Base-by-base conservation (phyloP, 2,797 vertebrate genomes). In the Masticophis lateralis region DNA sequence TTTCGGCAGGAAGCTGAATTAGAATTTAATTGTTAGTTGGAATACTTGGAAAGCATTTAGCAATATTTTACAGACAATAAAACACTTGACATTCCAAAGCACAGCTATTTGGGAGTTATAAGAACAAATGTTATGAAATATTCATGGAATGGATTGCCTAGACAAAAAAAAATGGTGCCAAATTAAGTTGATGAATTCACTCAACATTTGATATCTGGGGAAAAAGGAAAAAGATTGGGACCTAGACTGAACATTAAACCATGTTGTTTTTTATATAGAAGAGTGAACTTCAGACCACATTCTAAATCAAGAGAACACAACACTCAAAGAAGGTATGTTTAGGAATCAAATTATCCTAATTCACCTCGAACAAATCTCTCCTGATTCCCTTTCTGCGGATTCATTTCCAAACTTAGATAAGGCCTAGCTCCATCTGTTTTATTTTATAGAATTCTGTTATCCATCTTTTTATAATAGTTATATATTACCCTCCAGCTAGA, bases 81-180 rank as follows among this genome's bases (percentile, higher is more conserved):
- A n/a, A 92, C 47, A 57, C 37, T 95, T 90, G 69, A 90, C 47
- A 55, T 92, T 93, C 95, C 91, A 94, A 96, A 96, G 91, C 20
- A 32, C 51, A 94, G 89, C 47, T 12, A 87, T 92, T 95, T 95
- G 66, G 94, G 90, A 94, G 37, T 93, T 95, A 94, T 91, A 91
- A 86, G 88, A 93, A 94, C 87, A 94, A 95, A 95, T 92, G 55
- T 90, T 92, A 93, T 4, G 16, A 95, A 96, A 93, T 87, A 2
- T 92, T 92, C 91, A 90, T 92, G 22, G 32, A 94, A 88, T n/a
- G 88, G 6, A 55, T 0, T 66, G 92, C 32, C 25, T 89, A 57
- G 56, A 86, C 83, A 47, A 91, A 83, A 91, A 28, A 56, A 63
- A 66, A 43, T 10, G 43, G 18, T 91, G 86, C 86, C 66, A 89